Base-by-base conservation (phyloP, 2,888 invertebrate species). In the Beris morrisii region DNA sequence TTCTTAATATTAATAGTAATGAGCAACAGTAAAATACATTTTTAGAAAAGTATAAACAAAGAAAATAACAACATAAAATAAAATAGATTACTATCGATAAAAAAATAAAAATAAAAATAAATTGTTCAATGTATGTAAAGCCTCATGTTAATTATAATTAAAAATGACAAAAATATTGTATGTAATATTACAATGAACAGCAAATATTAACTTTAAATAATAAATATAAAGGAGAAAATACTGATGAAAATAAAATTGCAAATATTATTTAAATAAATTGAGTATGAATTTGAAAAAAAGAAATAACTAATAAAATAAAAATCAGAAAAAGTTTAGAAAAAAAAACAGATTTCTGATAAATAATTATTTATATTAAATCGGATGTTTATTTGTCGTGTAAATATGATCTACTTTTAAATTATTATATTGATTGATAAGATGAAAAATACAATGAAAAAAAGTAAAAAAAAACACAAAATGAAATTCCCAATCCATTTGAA, bases 201-300 rank as follows among this genome's bases (percentile, higher is more conserved):
- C 30, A 64, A 67, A 67, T 56, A 53, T 64, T 44, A 53, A 64
- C 53, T 65, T 68, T 67, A 59, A 68, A 64, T 66, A 67, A 64
- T 68, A 67, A 63, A 67, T 61, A 69, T 67, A 70, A 67, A 68
- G 69, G 67, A 69, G 67, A 69, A 69, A 69, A 69, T 69, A 70
- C 69, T 69, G 59, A 70, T 68, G 69, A 44, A 66, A 66, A 65
- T 43, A 58, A 52, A 58, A 59, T 44, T 58, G 46, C 53, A 67
- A 64, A 59, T 65, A 45, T 53, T 55, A 67, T 57, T 65, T 66
- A 66, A 66, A 57, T 66, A 63, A 63, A 70, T 65, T 68, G 64
- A 64, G 59, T 5, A 64, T 38, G 38, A 38, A 38, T 38, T 38
- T 54, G 28, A 53, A n/a, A 31, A 55, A 48, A 46, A 57, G 30